Base-by-base conservation (phyloP, 2,888 invertebrate species). In the Pyrgus malvae region DNA sequence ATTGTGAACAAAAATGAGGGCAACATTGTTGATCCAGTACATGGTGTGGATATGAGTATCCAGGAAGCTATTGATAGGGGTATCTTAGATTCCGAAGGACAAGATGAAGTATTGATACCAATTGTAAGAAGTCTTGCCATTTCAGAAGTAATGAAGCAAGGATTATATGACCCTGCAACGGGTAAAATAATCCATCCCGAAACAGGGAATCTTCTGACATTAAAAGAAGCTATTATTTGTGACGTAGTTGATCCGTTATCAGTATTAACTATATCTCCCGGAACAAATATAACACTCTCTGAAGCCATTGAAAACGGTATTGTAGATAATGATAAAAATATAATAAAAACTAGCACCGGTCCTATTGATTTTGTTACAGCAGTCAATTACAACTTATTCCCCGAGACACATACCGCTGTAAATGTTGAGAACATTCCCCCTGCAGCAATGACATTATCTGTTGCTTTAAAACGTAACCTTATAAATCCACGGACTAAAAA, bases 191-290 rank as follows among this genome's bases (percentile, higher is more conserved):
- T 98, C 63, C 97, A 97, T 79, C 97, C 97, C 1, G 97, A 97
- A 84, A 95, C 96, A 16, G 97, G 97, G 1, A 92, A 91, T 63
- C 92, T 93, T 59, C 88, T 98, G 48, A 94, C 94, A 53, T 88
- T 98, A 58, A 92, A 93, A 65, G 95, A 97, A 91, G 96, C 98
- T 19, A 95, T 98, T 46, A 92, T 95, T 66, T 96, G 96, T 77
- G 97, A 98, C 70, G 94, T 98, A 65, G 92, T 98, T 45, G 96
- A 98, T 89, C 94, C 96, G 0, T 83, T 94, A 49, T 95, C 97
- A 8, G 91, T 91, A 48, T 85, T 98, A 49, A 92, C 92, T 1
- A 88, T 92, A 29, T 93, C 93, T 1, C 86, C 90, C 27, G 93
- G 92, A 29, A 91, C 91, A 59, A 91, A 91, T 59, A 90, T 97